Percentiles rank a stretch among this genome's conserved stretches.
These are phyloP conservation scores for Ardeotis arabs DNA, from an alignment of 2,113 vertebrate species.

Conservation along the genomic window DNA sequence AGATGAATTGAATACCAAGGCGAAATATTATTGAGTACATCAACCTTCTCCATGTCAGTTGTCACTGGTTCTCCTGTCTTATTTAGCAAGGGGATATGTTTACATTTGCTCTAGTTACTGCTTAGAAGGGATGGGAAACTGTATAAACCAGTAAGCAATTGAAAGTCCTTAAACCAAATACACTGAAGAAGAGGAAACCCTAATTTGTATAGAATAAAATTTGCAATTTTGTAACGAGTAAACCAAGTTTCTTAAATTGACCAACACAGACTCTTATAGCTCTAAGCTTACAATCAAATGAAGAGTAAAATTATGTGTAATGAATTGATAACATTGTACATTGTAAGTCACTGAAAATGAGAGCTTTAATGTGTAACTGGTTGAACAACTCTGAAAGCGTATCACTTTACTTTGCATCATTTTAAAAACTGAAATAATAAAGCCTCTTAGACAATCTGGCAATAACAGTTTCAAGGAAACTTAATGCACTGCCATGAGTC, in stretches of 20 bases:
- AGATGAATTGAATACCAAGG: neutral
- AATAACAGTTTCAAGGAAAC: neutral
- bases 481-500: neutral
- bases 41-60: neutral
- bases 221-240: neutral
- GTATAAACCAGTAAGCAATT: neutral
- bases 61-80: neutral
- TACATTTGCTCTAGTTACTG: neutral
- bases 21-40: neutral
- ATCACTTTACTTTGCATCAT: neutral
- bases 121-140: neutral
- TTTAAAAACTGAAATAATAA: neutral
- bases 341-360: neutral
- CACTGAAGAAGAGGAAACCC: neutral
- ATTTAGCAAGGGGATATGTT: neutral
- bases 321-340: neutral
- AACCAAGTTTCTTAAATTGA: neutral
- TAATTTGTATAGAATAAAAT: neutral
- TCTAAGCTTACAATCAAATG: neutral
- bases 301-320: conserved; percentile 6
- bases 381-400: neutral
- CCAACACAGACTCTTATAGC: neutral
- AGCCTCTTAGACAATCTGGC: neutral
- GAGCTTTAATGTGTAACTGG: neutral
- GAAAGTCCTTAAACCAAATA: neutral